phyloP scores from a whole-genome alignment of 2,113 vertebrate genomes.

The Thamnophis sirtalis region DNA sequence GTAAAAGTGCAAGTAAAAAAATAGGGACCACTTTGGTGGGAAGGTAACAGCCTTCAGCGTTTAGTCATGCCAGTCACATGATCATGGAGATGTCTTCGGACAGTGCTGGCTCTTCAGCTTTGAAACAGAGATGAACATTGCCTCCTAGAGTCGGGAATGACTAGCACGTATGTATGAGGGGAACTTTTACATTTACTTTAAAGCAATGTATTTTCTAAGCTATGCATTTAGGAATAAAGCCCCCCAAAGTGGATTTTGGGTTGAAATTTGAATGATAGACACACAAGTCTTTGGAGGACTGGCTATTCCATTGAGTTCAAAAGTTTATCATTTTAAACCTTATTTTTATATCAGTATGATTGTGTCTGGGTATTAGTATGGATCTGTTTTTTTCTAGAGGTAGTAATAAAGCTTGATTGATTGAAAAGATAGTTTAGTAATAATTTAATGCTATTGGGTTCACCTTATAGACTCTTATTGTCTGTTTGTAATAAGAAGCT shows the following conservation, averaged over 20 bases:
- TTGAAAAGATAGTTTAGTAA: not conserved
- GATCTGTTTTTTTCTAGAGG: not conserved
- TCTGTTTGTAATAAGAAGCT: not conserved
- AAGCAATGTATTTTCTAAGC: not conserved
- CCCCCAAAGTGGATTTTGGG: not conserved
- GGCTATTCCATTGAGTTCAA: not conserved
- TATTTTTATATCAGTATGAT: not conserved
- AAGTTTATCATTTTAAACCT: not conserved
- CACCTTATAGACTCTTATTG: not conserved
- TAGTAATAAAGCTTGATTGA: not conserved
- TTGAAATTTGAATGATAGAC: not conserved
- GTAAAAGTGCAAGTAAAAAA: too few relatives aligned
- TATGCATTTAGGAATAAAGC: not conserved
- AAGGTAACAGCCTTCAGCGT: too few relatives aligned
- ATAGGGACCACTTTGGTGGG: too few relatives aligned
- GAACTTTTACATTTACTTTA: not conserved
- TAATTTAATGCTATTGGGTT: not conserved
- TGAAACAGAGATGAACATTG: too few relatives aligned
- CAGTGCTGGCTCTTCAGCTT: too few relatives aligned
- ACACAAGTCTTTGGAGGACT: not conserved
- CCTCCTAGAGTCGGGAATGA: too few relatives aligned
- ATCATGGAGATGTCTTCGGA: too few relatives aligned
- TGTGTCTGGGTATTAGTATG: not conserved
- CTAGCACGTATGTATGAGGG: too few relatives aligned
- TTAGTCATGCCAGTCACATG: too few relatives aligned